These are phyloP conservation scores for Podarcis cretensis DNA, from an alignment of 2,113 vertebrate genomes.

Conservation along the genomic window DNA sequence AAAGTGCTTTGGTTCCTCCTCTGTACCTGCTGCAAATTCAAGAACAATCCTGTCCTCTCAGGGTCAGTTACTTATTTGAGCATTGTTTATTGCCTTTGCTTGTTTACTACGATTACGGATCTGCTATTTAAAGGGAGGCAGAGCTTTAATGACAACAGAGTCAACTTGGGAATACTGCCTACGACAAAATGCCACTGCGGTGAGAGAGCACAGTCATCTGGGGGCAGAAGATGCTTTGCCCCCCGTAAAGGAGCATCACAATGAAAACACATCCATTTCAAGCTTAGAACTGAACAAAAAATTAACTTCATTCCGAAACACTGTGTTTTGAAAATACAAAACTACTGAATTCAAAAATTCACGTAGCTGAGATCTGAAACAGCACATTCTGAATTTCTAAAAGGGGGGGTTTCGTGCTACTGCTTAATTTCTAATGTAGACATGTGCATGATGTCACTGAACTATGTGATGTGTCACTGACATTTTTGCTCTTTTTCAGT, in stretches of 20 bases:
- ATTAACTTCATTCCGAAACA: background rate
- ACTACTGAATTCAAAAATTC: background rate
- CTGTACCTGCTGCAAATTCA: too few species aligned
- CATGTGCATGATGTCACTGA: background rate
- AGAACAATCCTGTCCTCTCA: too few species aligned
- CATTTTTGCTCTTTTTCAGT: background rate
- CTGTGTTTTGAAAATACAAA: background rate
- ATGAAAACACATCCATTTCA: accelerated
- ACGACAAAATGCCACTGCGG: background rate
- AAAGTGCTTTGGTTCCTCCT: too few species aligned
- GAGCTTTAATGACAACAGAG: background rate
- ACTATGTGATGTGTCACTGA: background rate
- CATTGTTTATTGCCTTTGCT: slow-evolving; percentile 57
- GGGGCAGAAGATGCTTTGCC: background rate
- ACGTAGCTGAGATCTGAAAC: background rate
- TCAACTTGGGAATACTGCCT: background rate
- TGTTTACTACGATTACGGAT: slow-evolving; percentile 57
- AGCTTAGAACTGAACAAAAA: too few species aligned
- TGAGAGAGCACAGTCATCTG: background rate
- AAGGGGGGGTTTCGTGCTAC: background rate
- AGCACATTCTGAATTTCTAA: background rate
- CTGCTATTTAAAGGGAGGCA: slow-evolving; percentile 45
- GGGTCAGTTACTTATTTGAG: slow-evolving; percentile 1
- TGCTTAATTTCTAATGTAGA: background rate
- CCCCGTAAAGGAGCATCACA: background rate